Base-by-base conservation (phyloP, 2,888 invertebrate genomes). In the Cataglyphis albicans region DNA sequence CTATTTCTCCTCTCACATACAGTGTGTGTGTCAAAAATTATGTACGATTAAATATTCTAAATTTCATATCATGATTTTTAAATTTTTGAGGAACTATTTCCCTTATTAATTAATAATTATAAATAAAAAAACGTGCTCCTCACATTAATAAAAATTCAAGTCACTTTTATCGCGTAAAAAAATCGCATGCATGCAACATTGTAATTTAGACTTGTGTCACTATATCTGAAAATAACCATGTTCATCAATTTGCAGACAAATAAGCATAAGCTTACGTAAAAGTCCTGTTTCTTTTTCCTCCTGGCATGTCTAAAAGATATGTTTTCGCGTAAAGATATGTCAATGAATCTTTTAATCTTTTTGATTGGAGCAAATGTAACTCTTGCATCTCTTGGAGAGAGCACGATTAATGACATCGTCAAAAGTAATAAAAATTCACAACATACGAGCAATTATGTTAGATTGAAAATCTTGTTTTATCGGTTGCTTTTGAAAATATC, bases 251-350 rank as follows among this genome's bases (percentile, higher is more conserved):
- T 57, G 21, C 41, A 78, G 15, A 29, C 15, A 32, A 7, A 65
- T 29, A 41, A 15, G 21, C 10, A 10, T 12, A 0, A 10, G 38
- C 44, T 80, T 59, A 70, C 70, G 78, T 78, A 70, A 78, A 70
- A 78, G 12, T 29, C 35, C 18, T 70, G 18, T 59, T 48, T 78
- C 6, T 52, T 61, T 59, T 57, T 55, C 44, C 21, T 25, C 25
- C 1, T 78, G 12, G 2, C 59, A 44, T 12, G 18, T 44, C 12
- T 57, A 41, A 70, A 70, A 3, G 4, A 59, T n/a, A 52, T 41
- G 12, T 59, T 70, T 59, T n/a, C 6, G n/a, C 15, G n/a, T 12
- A 3, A 55, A 67, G 6, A n/a, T 63, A 12, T 25, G 18, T 10
- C 6, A 21, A 38, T 21, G 3, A 1, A 52, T 64, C 1, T 48